Conservation (phyloP, 2,888 invertebrate species). For the Andricus quercusramuli region DNA sequence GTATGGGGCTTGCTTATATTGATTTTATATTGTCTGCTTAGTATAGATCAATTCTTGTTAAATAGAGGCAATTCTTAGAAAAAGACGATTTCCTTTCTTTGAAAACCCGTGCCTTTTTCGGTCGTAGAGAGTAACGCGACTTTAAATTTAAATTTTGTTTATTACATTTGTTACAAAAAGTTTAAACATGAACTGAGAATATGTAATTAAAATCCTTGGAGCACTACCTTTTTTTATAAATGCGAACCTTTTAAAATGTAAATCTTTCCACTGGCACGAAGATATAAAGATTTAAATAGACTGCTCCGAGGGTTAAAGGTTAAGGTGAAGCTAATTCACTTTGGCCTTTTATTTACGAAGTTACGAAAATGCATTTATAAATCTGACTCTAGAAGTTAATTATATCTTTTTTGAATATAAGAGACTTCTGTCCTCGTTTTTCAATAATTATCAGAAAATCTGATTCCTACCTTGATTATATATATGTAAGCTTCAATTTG, state of each 20-base stretch:
- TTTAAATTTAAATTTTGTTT: background rate
- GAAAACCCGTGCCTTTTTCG: slow-evolving; percentile 36
- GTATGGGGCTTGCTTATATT: background rate
- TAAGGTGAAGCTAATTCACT: slow-evolving; percentile 17
- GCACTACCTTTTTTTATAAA: no score
- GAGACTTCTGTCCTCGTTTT: background rate
- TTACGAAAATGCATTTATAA: slow-evolving; percentile 11
- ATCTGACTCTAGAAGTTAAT: background rate
- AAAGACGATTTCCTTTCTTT: background rate
- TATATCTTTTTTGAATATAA: background rate
- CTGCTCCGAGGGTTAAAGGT: slow-evolving; percentile 9
- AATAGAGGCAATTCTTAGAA: background rate
- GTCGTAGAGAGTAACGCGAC: slow-evolving; percentile 10
- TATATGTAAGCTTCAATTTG: background rate
- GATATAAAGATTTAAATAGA: slow-evolving; percentile 18
- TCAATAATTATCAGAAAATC: background rate
- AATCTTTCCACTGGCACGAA: background rate
- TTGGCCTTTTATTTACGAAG: background rate
- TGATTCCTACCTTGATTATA: background rate
- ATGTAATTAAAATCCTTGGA: no score
- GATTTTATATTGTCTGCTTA: slow-evolving; percentile 21
- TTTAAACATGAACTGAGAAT: background rate
- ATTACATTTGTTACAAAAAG: background rate
- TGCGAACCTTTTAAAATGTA: background rate
- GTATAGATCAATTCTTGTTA: slow-evolving; percentile 6